Evolutionary conservation across 1,140 invertebrate species (phyloP).

Genomic region (Diorhabda carinulata): DNA sequence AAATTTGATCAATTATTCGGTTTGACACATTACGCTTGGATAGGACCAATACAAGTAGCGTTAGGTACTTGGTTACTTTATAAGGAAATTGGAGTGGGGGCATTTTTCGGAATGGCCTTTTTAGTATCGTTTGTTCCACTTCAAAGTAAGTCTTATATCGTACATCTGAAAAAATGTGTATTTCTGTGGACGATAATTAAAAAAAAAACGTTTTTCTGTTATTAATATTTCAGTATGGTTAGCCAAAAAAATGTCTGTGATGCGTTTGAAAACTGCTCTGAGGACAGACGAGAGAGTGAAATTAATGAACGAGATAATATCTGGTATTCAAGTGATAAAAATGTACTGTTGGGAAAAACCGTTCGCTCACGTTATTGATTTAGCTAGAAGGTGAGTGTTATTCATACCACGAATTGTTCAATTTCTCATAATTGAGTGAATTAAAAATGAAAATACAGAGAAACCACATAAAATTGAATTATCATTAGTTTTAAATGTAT

Average conservation of each 20-base stretch:
- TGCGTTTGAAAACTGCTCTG: conserved; percentile 51
- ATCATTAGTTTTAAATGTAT: too few species aligned
- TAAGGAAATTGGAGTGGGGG: conserved; percentile 67
- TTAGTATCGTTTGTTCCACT: conserved; percentile 60
- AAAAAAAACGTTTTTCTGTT: neutral
- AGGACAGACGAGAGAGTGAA: conserved; percentile 60
- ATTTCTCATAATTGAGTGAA: neutral
- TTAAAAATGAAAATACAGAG: too few species aligned
- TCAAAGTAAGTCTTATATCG: conserved; percentile 49
- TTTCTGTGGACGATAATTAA: neutral
- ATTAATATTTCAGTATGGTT: conserved; percentile 33
- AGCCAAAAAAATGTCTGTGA: conserved; percentile 48
- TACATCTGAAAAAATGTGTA: neutral
- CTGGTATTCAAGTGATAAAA: conserved; percentile 73
- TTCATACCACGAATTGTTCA: neutral
- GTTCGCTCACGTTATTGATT: conserved; percentile 32
- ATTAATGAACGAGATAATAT: conserved; percentile 64
- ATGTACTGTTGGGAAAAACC: conserved; percentile 88
- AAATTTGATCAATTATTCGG: conserved; percentile 66
- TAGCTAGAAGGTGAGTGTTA: conserved; percentile 41
- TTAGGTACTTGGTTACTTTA: conserved; percentile 75
- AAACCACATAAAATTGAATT: too few species aligned
- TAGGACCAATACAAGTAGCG: conserved; percentile 75
- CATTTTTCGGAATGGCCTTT: conserved; percentile 69
- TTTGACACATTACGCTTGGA: conserved; percentile 71